phyloP scores from a whole-genome alignment of 2,797 vertebrate genomes.

The Smutsia gigantea region DNA sequence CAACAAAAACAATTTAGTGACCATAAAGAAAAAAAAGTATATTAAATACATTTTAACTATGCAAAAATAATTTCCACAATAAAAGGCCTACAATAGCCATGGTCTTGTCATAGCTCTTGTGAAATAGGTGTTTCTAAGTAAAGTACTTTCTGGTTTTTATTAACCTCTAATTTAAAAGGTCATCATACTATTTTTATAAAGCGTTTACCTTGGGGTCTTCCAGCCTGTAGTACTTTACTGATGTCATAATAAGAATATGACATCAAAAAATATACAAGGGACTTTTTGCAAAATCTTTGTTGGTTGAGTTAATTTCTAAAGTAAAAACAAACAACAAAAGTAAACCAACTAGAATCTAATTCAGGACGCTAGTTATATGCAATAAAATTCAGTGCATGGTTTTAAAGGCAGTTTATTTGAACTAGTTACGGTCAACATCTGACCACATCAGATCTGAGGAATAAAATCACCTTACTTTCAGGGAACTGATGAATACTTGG shows the following conservation, averaged over 20 bases:
- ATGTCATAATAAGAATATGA: constrained; percentile 73
- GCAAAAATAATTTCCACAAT: constrained; percentile 50
- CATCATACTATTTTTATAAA: constrained; percentile 40
- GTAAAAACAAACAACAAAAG: constrained; percentile 51
- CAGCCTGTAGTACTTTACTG: constrained; percentile 50
- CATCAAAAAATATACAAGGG: constrained; percentile 55
- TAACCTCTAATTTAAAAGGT: constrained; percentile 44
- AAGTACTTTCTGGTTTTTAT: neutral
- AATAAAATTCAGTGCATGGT: constrained; percentile 43
- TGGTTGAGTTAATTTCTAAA: constrained; percentile 38
- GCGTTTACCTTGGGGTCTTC: constrained; percentile 46
- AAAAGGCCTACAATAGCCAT: neutral
- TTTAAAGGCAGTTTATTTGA: constrained; percentile 42
- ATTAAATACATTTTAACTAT: neutral
- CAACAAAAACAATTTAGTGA: constrained; percentile 19
- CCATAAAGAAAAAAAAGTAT: neutral
- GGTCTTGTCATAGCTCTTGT: neutral
- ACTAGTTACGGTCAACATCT: neutral
- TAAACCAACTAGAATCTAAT: constrained; percentile 3
- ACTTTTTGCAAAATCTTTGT: constrained; percentile 56
- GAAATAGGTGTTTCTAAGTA: constrained; percentile 36
- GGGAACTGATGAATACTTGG: neutral
- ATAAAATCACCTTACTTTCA: constrained; percentile 24
- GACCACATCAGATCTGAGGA: constrained; percentile 39
- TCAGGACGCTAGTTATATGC: constrained; percentile 23